Base-by-base conservation (phyloP, 2,888 invertebrate species). In the Thera obeliscata region DNA sequence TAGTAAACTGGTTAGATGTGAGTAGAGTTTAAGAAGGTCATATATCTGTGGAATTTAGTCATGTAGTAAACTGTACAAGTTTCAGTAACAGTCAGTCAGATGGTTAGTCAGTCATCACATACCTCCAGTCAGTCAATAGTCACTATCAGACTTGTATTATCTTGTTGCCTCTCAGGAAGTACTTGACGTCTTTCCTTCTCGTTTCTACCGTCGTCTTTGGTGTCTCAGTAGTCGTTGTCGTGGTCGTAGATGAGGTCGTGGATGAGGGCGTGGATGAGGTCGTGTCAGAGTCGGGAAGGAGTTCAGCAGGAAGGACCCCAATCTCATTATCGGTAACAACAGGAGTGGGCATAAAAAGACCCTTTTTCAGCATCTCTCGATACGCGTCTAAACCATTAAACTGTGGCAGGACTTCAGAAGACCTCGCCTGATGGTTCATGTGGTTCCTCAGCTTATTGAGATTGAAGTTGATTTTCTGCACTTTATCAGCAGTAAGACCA, bases 81-180 rank as follows among this genome's bases (percentile, higher is more conserved):
- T 54, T 56, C 63, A 57, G 38, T 61, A 38, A 61, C 77, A 81
- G 80, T 82, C 62, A 65, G 64, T 61, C 60, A 57, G 74, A 73
- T 77, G 65, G 64, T 73, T 75, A 66, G 33, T 66, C 52, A 59
- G 72, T 71, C 74, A 52, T 56, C 70, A 75, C 72, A 59, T 73
- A 75, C 73, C 73, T 72, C 69, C 69, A 66, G 78, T 82, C 80
- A 81, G 81, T 83, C 81, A 80, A 76, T 76, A 74, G 78, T 80
- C 82, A 86, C 81, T 81, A 82, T 93, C 91, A 91, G 82, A 91
- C 89, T 87, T 89, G 85, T 77, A 94, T 84, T 75, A 94, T 94
- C 87, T 81, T 91, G 89, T 94, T 93, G 74, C 94, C 94, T 70
- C 92, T 89, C 22, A 94, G 88, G 78, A 88, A 87, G 81, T 85